Evolutionary conservation across 2,113 vertebrate species (phyloP).

Genomic region (Phaethon lepturus): DNA sequence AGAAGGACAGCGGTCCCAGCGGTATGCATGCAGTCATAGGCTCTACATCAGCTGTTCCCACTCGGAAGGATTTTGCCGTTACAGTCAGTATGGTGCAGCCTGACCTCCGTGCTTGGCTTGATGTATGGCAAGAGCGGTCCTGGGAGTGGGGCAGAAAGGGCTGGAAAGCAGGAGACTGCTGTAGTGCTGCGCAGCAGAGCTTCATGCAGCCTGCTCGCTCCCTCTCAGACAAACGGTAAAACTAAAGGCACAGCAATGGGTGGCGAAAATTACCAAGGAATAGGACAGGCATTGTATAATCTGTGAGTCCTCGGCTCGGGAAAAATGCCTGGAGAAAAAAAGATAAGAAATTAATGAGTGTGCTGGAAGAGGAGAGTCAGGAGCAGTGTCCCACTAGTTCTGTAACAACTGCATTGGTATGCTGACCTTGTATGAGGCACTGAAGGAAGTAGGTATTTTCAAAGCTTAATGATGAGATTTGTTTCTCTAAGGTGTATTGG

Average conservation of each 20-base stretch:
- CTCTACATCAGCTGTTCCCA: not conserved
- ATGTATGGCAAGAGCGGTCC: not conserved
- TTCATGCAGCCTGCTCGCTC: not conserved
- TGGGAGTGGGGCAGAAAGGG: not conserved
- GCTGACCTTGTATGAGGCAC: not conserved
- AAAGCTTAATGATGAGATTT: not conserved
- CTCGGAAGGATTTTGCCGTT: not conserved
- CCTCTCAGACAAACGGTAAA: not conserved
- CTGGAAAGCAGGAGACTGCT: not conserved
- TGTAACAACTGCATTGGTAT: not conserved
- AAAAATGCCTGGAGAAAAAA: not conserved
- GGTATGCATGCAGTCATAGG: not conserved
- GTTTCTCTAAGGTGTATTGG: not conserved
- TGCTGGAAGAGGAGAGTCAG: not conserved
- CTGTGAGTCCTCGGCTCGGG: not conserved
- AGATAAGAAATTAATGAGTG: not conserved
- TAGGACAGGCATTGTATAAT: not conserved
- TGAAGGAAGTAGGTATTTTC: not conserved
- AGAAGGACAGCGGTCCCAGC: rapidly evolving
- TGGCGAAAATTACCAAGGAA: not conserved
- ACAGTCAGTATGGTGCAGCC: not conserved
- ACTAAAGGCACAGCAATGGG: not conserved
- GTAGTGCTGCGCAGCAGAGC: not conserved
- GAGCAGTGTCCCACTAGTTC: not conserved
- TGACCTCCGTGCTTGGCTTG: not conserved